phyloP scores from a whole-genome alignment of 2,113 vertebrate genomes.

The Mystacornis crossleyi region DNA sequence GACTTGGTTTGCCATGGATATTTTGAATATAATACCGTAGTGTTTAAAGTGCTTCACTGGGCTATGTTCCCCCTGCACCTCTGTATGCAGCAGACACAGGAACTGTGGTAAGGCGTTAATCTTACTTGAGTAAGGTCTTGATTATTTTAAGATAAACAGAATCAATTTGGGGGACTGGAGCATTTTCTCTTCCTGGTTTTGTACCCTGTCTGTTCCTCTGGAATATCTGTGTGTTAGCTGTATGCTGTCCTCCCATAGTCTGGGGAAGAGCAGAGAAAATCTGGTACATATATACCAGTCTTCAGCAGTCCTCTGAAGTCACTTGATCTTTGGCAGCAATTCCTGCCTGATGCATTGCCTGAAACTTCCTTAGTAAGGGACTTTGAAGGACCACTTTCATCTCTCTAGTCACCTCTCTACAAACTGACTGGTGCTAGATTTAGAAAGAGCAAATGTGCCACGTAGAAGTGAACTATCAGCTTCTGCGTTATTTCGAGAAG shows the following conservation, averaged over 20 bases:
- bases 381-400: neutral
- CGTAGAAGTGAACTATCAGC: neutral
- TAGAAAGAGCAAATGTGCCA: neutral
- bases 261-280: neutral
- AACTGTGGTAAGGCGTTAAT: fast-evolving
- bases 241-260: neutral
- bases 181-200: neutral
- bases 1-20: neutral
- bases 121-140: neutral
- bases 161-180: neutral
- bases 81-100: neutral
- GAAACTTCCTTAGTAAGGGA: neutral
- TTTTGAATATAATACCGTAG: neutral
- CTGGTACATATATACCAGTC: neutral
- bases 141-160: neutral
- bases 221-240: neutral
- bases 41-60: neutral
- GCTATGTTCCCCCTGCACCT: neutral
- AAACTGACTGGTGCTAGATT: neutral
- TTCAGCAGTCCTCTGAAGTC: neutral
- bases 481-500: neutral
- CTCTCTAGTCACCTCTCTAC: neutral
- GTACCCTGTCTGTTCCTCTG: neutral
- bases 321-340: neutral
- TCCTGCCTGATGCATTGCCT: neutral